Percentiles rank a stretch among this genome's conserved stretches.
Conservation (phyloP, 2,888 invertebrate genomes). For the Balanococcus diminutus region DNA sequence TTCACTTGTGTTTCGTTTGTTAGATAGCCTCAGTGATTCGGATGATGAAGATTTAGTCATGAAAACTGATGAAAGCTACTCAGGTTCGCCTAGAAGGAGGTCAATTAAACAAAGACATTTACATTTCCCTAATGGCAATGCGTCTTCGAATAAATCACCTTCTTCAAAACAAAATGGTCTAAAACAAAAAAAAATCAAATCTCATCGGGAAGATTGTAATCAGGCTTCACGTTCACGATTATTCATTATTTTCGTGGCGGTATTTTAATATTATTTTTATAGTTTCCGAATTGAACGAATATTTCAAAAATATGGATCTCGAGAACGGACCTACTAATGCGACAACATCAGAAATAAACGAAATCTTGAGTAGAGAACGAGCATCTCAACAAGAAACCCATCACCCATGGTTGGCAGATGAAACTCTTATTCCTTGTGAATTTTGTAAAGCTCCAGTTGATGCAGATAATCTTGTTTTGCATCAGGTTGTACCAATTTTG, state of each 20-base stretch:
- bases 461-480: conserved; percentile 64
- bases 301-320: conserved; percentile 46
- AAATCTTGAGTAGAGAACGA: background rate
- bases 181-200: conserved; percentile 9
- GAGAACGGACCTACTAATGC: conserved; percentile 26
- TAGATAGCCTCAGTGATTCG: conserved; percentile 32
- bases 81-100: background rate
- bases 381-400: background rate
- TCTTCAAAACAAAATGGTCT: background rate
- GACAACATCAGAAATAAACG: background rate
- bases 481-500: conserved; percentile 61
- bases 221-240: background rate
- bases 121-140: background rate
- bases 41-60: conserved; percentile 22
- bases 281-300: conserved; percentile 34
- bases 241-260: background rate
- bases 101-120: background rate
- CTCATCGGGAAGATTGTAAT: background rate
- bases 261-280: background rate
- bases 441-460: conserved; percentile 66
- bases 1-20: background rate
- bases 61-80: background rate
- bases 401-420: background rate
- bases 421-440: conserved; percentile 64
- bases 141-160: background rate